phyloP scores from a whole-genome alignment of 2,888 invertebrate species.

The Lasioglossum zephyrum region DNA sequence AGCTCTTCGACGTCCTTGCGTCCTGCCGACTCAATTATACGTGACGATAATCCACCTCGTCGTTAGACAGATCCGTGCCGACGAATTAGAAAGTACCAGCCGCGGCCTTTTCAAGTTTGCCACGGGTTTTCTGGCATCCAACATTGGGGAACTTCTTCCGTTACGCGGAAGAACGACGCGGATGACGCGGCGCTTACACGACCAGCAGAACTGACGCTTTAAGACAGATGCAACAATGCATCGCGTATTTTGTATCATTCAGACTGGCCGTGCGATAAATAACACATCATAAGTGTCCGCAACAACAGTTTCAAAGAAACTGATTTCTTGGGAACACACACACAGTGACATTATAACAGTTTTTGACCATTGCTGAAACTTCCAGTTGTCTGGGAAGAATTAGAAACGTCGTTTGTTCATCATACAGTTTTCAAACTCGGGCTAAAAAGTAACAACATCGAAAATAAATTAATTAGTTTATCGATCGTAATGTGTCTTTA shows the following conservation, averaged over 20 bases:
- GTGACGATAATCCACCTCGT: constrained; percentile 30
- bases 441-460: background rate
- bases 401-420: background rate
- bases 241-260: background rate
- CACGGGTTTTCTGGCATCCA: background rate
- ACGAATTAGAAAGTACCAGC: constrained; percentile 49
- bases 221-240: no score
- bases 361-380: background rate
- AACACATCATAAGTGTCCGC: background rate
- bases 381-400: background rate
- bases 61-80: constrained; percentile 31
- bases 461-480: no score
- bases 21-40: constrained; percentile 32
- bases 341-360: background rate
- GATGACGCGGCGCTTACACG: background rate
- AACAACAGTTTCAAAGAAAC: background rate
- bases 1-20: constrained; percentile 44
- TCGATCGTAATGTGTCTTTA: no score
- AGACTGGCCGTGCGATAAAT: background rate
- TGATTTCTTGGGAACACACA: background rate
- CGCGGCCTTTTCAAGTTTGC: constrained; percentile 26
- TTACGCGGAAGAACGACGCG: constrained; percentile 23
- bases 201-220: background rate
- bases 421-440: background rate
- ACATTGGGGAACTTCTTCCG: constrained; percentile 1